Conservation (phyloP, 2,888 invertebrate genomes). For the Parnassius orleans region DNA sequence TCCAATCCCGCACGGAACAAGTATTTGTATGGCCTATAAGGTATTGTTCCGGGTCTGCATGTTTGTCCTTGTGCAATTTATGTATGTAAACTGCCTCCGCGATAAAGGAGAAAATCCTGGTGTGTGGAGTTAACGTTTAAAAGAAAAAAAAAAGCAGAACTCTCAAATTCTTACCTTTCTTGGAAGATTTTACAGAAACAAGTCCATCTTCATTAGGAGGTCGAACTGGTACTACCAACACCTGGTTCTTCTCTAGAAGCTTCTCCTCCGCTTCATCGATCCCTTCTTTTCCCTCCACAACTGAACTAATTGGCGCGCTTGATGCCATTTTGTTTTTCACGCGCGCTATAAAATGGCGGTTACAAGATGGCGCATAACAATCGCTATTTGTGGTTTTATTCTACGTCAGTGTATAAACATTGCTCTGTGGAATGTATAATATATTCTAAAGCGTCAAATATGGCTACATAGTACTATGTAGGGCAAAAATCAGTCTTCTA, state of each 20-base stretch:
- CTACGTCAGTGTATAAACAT: constrained; percentile 12
- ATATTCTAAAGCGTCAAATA: constrained; percentile 18
- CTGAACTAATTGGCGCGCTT: constrained; percentile 45
- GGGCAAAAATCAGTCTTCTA: constrained; percentile 47
- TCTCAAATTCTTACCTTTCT: constrained; percentile 57
- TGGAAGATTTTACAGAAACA: constrained; percentile 61
- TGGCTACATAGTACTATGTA: constrained; percentile 39
- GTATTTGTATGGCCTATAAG: too few species aligned
- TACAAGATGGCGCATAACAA: constrained; percentile 24
- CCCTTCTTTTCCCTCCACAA: constrained; percentile 46
- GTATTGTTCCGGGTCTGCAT: too few species aligned
- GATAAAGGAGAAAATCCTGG: too few species aligned
- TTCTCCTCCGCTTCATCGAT: constrained; percentile 64
- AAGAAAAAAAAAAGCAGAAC: too few species aligned
- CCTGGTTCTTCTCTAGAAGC: constrained; percentile 50
- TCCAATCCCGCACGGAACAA: too few species aligned
- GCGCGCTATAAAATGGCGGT: constrained; percentile 36
- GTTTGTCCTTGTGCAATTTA: too few species aligned
- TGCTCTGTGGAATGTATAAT: constrained; percentile 33
- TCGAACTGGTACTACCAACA: constrained; percentile 44
- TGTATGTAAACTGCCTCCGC: too few species aligned
- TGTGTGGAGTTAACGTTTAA: too few species aligned
- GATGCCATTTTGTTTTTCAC: constrained; percentile 53
- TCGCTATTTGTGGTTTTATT: constrained; percentile 23
- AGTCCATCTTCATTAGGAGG: constrained; percentile 41